phyloP scores from a whole-genome alignment of 2,113 vertebrate species.

The Cryptomyrus ogoouensis region DNA sequence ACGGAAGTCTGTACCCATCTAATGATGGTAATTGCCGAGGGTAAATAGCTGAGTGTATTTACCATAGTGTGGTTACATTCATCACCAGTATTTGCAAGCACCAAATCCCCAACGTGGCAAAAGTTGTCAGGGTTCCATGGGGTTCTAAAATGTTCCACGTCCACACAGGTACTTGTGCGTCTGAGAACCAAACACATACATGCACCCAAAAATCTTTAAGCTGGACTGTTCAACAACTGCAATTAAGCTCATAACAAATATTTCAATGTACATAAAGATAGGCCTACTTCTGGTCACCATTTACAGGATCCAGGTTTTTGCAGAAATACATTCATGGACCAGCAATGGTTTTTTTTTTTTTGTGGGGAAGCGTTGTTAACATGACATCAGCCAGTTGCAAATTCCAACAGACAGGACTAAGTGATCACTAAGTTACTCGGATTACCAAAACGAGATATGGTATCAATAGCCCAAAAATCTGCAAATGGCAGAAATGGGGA shows the following conservation, averaged over 20 bases:
- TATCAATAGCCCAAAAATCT: neutral
- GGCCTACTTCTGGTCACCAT: neutral
- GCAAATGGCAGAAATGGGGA: too few species aligned
- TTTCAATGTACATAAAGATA: neutral
- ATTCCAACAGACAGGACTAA: neutral
- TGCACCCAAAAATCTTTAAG: slow-evolving; percentile 7
- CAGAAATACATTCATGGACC: slow-evolving; percentile 10
- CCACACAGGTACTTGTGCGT: neutral
- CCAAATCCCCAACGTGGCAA: neutral
- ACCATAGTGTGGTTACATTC: slow-evolving; percentile 8
- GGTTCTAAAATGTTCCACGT: slow-evolving; percentile 16
- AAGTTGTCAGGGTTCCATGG: neutral
- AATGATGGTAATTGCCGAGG: neutral
- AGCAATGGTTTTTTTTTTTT: neutral
- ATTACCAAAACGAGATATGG: neutral
- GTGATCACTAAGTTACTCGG: neutral
- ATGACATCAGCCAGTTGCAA: neutral
- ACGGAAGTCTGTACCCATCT: neutral
- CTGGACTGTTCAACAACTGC: slow-evolving; percentile 11
- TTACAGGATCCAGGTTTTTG: slow-evolving; percentile 13
- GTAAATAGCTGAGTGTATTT: neutral
- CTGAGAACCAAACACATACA: slow-evolving; percentile 8
- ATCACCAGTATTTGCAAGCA: slow-evolving; percentile 11
- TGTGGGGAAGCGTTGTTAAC: neutral
- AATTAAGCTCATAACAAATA: neutral